Conservation (phyloP, 2,888 invertebrate genomes). For the Cerastis leucographa region DNA sequence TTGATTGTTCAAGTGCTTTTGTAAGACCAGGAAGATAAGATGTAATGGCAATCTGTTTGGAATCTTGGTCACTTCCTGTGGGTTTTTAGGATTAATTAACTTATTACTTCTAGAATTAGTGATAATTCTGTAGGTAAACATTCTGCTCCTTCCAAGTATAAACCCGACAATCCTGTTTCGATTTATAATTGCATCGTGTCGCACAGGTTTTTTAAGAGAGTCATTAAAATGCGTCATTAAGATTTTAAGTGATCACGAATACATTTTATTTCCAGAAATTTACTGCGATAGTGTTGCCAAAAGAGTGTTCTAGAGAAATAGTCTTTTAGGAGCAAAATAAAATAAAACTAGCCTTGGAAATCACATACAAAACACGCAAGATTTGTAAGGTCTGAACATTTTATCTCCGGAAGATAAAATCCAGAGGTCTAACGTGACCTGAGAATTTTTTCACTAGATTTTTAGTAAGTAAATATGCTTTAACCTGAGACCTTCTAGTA, state of each 20-base stretch:
- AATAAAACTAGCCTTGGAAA: constrained; percentile 17
- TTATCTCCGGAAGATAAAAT: constrained; percentile 38
- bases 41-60: constrained; percentile 19
- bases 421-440: background rate
- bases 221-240: constrained; percentile 55
- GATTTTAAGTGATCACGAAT: constrained; percentile 13
- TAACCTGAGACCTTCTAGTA: background rate
- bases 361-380: constrained; percentile 3
- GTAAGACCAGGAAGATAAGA: constrained; percentile 9
- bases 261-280: background rate
- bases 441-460: background rate
- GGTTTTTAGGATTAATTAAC: background rate
- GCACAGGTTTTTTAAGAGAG: constrained; percentile 28
- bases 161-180: background rate
- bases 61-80: background rate
- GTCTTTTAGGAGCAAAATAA: constrained; percentile 1
- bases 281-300: background rate
- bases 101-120: background rate
- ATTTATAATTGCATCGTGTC: constrained; percentile 16
- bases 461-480: constrained; percentile 11
- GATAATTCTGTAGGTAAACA: background rate
- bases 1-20: constrained; percentile 50
- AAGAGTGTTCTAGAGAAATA: background rate
- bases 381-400: background rate
- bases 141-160: background rate